Evolutionary conservation across 2,113 vertebrate genomes (phyloP).

Genomic region (Balaenoptera acutorostrata): DNA sequence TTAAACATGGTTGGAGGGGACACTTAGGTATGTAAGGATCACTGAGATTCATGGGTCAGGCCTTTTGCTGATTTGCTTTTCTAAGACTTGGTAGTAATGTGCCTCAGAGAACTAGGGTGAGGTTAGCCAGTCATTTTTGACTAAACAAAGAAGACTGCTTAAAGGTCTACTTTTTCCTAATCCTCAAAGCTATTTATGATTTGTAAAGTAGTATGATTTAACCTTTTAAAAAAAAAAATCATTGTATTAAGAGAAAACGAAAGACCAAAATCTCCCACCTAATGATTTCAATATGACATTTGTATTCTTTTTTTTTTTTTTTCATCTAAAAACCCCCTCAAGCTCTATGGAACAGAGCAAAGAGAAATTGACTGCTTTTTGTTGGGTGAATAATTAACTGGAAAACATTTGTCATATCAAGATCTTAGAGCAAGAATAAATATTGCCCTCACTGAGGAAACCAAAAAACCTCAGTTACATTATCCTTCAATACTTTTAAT

Average conservation of each 20-base stretch:
- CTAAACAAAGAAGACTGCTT: not conserved
- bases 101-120: not conserved
- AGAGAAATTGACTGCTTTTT: not conserved
- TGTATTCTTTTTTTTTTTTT: not conserved
- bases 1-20: not conserved
- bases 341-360: not conserved
- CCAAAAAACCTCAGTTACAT: not conserved
- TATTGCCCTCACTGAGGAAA: not conserved
- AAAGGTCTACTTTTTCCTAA: not conserved
- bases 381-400: not conserved
- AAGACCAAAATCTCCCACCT: not conserved
- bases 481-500: not conserved
- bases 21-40: not conserved
- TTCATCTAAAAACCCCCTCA: not conserved
- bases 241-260: not conserved
- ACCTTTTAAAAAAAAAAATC: not conserved
- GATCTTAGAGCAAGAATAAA: constrained; percentile 4
- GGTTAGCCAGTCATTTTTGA: not conserved
- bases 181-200: constrained; percentile 6
- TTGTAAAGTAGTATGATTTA: not conserved
- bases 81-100: not conserved
- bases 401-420: constrained; percentile 27
- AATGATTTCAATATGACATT: constrained; percentile 7
- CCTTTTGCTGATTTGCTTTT: not conserved
- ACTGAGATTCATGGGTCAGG: not conserved